A percentile compares a stretch with the other conserved stretches of the same genome.
These are phyloP conservation scores for Branchinecta lindahli DNA, from an alignment of 1,140 invertebrate genomes.

Conservation along the genomic window DNA sequence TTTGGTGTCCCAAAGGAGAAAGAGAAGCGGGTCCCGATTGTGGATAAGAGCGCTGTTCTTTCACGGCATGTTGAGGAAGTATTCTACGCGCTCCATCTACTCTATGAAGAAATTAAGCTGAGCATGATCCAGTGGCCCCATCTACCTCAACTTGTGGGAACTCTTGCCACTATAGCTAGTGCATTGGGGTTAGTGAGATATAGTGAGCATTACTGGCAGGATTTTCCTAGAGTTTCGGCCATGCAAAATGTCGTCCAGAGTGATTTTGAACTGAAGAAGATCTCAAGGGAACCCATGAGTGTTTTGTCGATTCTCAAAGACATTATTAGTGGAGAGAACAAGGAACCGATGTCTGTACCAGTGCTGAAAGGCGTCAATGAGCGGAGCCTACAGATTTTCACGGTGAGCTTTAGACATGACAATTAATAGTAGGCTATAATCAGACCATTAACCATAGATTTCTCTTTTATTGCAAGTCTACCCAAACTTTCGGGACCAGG, in stretches of 20 bases:
- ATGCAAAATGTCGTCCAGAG: background rate
- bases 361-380: background rate
- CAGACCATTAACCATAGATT: too few species aligned
- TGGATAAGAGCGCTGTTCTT: background rate
- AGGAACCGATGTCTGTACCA: background rate
- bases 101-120: background rate
- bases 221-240: background rate
- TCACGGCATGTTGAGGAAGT: background rate
- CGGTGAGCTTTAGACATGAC: background rate
- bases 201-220: background rate
- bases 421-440: too few species aligned
- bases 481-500: too few species aligned
- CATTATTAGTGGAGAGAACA: background rate
- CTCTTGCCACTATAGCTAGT: background rate
- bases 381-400: background rate
- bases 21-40: background rate
- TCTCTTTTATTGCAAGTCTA: too few species aligned
- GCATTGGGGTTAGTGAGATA: background rate
- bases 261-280: background rate
- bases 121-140: background rate
- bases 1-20: background rate
- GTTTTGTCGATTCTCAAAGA: background rate
- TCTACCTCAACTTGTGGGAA: background rate
- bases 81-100: background rate
- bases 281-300: background rate